Conservation (phyloP, 1,140 invertebrate species). For the Bombyx mori region ASM3026992v2 NC_085120.1:12410001-12410500, state of each 20-base stretch:
- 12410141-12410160: constrained; percentile 45
- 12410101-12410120: constrained; percentile 28
- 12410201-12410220: constrained; percentile 66
- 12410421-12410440: constrained; percentile 46
- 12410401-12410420: constrained; percentile 51
- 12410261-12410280: constrained; percentile 52
- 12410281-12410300: constrained; percentile 66
- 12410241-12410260: constrained; percentile 63
- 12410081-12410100: constrained; percentile 25
- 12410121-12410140: constrained; percentile 19
- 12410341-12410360: constrained; percentile 65
- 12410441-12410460: constrained; percentile 66
- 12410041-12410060: constrained; percentile 14
- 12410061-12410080: constrained; percentile 26
- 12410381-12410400: constrained; percentile 37
- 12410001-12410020: constrained; percentile 72
- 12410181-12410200: constrained; percentile 34
- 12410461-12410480: constrained; percentile 52
- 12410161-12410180: constrained; percentile 60
- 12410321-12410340: constrained; percentile 29
- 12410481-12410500: constrained; percentile 62
- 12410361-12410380: constrained; percentile 15
- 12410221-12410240: constrained; percentile 50
- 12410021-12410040: constrained; percentile 45
- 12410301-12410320: constrained; percentile 63